Conservation (phyloP, 2,797 vertebrate genomes). For the Aotus griseimembra region DNA sequence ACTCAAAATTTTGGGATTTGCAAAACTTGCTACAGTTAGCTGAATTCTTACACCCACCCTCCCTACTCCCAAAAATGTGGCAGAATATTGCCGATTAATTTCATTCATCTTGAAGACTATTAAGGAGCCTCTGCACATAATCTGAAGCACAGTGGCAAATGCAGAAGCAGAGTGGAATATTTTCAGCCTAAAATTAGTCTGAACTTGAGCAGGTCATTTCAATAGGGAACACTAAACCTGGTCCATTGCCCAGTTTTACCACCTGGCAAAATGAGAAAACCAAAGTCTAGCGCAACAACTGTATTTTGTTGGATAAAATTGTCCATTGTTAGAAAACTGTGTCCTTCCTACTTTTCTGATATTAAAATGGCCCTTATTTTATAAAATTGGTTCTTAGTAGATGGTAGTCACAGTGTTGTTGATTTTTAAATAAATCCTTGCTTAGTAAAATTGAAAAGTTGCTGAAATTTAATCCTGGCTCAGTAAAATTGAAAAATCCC, state of each 20-base stretch:
- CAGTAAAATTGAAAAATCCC: background rate
- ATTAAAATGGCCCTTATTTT: conserved; percentile 23
- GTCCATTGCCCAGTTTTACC: background rate
- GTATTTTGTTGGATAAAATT: background rate
- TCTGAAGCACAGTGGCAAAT: background rate
- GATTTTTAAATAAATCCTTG: background rate
- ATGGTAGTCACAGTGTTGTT: background rate
- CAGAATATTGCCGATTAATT: background rate
- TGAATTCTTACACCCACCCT: background rate
- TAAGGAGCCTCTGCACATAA: background rate
- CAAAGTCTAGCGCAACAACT: background rate
- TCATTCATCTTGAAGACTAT: background rate
- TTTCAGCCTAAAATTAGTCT: background rate
- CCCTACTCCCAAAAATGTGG: background rate
- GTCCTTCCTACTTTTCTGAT: background rate
- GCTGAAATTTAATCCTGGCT: background rate
- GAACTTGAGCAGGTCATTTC: background rate
- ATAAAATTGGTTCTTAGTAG: background rate
- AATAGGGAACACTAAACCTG: background rate
- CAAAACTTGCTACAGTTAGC: background rate
- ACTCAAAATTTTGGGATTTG: background rate
- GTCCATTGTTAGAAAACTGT: background rate
- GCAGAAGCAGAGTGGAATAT: background rate
- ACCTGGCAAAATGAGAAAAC: background rate
- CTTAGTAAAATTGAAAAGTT: conserved; percentile 20